Percentiles rank a stretch among this genome's conserved stretches.
These are phyloP conservation scores for Tonatia bakeri DNA, from an alignment of 2,113 vertebrate genomes.

Conservation along the genomic window DNA sequence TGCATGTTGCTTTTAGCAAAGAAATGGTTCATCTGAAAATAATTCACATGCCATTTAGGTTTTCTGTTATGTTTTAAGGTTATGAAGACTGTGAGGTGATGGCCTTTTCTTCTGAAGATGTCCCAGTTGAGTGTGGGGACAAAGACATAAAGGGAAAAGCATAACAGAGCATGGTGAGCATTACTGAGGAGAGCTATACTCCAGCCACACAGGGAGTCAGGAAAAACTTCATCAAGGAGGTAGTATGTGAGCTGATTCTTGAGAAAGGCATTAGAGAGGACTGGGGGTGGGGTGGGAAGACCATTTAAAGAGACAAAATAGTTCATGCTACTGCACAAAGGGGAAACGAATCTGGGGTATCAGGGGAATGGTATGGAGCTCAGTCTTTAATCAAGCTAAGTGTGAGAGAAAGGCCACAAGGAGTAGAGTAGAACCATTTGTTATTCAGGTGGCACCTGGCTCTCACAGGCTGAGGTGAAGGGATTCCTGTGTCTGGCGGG, in stretches of 20 bases:
- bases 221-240: background rate
- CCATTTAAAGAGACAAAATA: background rate
- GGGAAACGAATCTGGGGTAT: background rate
- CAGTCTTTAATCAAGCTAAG: background rate
- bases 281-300: rapidly evolving
- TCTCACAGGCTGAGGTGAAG: background rate
- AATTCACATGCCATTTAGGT: background rate
- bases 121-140: background rate
- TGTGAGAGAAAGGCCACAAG: background rate
- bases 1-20: background rate
- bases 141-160: background rate
- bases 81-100: background rate
- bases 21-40: background rate
- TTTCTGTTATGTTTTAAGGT: background rate
- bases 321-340: background rate
- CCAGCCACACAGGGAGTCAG: background rate
- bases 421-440: background rate
- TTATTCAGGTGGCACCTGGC: background rate
- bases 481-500: background rate
- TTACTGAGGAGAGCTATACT: background rate
- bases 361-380: background rate
- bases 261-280: background rate
- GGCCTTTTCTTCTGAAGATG: background rate
- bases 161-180: background rate
- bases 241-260: background rate